Conservation (phyloP, 2,888 invertebrate genomes). For the Fragum sueziense region DNA sequence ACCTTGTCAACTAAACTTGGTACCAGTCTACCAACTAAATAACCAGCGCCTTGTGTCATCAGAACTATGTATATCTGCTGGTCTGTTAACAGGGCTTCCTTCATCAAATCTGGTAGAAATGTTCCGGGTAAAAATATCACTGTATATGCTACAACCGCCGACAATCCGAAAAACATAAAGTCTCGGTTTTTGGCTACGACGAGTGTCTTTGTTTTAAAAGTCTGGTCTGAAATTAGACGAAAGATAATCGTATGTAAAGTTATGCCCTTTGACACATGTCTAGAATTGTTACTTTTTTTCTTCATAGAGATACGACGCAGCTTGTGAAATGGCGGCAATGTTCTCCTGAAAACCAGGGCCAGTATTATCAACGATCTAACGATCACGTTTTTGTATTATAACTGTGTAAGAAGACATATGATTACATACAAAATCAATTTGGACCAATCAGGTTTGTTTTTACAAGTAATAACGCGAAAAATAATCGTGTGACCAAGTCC, state of each 20-base stretch:
- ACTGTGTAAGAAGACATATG: background rate
- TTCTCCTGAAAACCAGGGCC: too few relatives aligned
- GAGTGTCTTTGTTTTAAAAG: background rate
- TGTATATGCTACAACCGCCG: background rate
- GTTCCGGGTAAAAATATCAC: background rate
- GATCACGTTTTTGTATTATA: background rate
- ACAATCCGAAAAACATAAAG: background rate
- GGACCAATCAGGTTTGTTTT: background rate
- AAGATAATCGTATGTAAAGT: background rate
- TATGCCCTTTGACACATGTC: background rate
- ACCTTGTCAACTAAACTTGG: background rate
- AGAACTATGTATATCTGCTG: background rate
- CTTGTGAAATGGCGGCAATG: too few relatives aligned
- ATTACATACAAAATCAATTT: background rate
- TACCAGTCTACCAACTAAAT: background rate
- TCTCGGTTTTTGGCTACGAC: background rate
- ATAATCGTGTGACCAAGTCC: too few relatives aligned
- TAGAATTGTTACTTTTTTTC: too few relatives aligned
- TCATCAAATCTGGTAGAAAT: conserved; percentile 4
- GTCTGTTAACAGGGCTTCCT: background rate
- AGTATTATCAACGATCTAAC: background rate
- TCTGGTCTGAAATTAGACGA: background rate
- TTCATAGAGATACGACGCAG: too few relatives aligned
- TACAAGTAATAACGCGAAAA: too few relatives aligned
- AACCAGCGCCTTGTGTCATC: background rate